These are phyloP conservation scores for Callospermophilus lateralis DNA, from an alignment of 2,113 vertebrate species.

Conservation along the genomic window DNA sequence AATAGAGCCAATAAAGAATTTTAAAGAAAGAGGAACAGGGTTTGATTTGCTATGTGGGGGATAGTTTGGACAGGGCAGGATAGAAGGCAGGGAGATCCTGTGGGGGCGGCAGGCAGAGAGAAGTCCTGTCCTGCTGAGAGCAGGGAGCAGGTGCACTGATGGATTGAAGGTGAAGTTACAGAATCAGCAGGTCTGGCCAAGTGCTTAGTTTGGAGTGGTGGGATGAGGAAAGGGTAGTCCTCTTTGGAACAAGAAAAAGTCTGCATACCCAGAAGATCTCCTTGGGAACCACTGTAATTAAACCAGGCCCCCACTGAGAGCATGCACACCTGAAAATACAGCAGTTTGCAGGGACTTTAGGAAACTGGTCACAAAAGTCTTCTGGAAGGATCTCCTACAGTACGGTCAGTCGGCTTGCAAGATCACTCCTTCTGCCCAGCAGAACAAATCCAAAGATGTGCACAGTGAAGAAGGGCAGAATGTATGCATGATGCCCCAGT, in stretches of 20 bases:
- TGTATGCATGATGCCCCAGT: rapidly evolving
- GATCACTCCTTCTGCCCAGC: background rate
- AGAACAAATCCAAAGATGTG: background rate
- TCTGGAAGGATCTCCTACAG: background rate
- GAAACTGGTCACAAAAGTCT: background rate
- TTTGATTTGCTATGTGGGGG: background rate
- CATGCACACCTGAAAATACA: background rate
- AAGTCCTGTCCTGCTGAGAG: background rate
- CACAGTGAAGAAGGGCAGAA: background rate
- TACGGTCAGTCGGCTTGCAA: rapidly evolving
- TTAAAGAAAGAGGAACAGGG: background rate
- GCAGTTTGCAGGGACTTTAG: background rate
- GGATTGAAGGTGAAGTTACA: background rate
- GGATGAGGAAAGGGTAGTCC: background rate
- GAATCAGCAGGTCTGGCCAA: background rate
- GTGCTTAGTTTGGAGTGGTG: background rate
- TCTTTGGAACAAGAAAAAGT: background rate
- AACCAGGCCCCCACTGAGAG: background rate
- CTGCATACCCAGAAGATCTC: background rate
- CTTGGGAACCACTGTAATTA: background rate
- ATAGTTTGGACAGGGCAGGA: background rate
- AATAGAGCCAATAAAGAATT: background rate
- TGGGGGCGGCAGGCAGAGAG: background rate
- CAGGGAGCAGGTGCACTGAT: rapidly evolving
- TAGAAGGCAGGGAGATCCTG: background rate